Percentiles rank a stretch among this genome's conserved stretches.
phyloP scores from a whole-genome alignment of 2,113 vertebrate species.

The rat (Rattus norvegicus) region DNA sequence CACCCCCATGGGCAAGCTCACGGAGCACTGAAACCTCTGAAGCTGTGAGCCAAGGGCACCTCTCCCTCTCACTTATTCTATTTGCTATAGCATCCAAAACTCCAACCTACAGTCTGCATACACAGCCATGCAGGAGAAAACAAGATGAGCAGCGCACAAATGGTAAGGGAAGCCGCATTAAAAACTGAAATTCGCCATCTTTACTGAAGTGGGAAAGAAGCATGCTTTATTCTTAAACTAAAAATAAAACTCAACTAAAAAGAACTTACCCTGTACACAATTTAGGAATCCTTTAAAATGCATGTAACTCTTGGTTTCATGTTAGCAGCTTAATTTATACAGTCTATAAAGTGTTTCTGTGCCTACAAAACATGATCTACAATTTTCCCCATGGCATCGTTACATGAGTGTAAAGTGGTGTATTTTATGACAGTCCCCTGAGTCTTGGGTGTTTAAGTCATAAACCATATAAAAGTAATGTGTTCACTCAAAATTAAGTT shows the following conservation, averaged over 20 bases:
- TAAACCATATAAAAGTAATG: not conserved
- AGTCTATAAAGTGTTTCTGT: constrained; percentile 15
- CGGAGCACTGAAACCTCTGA: not conserved
- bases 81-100: not conserved
- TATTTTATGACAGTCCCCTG: not conserved
- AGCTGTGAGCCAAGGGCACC: not conserved
- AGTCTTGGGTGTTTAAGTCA: not conserved
- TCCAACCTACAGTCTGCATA: not conserved
- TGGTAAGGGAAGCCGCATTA: not conserved
- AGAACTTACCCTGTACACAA: not conserved
- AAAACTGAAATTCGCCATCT: not conserved
- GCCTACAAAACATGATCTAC: constrained; percentile 45
- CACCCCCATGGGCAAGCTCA: not conserved
- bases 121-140: not conserved
- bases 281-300: constrained; percentile 52
- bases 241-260: constrained; percentile 31
- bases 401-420: not conserved
- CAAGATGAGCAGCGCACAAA: constrained; percentile 29
- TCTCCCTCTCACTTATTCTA: not conserved
- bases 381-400: not conserved
- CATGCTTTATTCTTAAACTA: constrained; percentile 53
- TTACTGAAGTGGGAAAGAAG: not conserved
- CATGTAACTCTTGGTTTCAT: constrained; percentile 40
- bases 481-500: constrained; percentile 14
- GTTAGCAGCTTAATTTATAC: constrained; percentile 38